Base-by-base conservation (phyloP, 2,113 vertebrate genomes). In the Carollia perspicillata region DNA sequence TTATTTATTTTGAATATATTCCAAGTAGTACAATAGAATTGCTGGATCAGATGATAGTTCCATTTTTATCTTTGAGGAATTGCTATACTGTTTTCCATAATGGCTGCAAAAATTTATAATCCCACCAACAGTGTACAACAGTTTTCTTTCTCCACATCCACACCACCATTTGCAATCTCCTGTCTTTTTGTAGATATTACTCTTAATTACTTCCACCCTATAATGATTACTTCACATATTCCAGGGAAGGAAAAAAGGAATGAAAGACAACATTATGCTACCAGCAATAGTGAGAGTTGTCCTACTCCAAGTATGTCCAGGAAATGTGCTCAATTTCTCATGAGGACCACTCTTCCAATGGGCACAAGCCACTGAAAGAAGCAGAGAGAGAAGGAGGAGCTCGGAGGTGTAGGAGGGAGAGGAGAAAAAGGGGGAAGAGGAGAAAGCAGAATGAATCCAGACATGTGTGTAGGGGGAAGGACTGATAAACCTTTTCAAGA, bases 391-490 rank as follows among this genome's bases (percentile, higher is more conserved):
- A 8, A 23, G 11, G 3, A 12, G 22, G 11, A 51, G n/a, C 11
- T 37, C 51, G n/a, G 44, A 40, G 23, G 12, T 40, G 40, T 35
- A 74, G 35, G 2, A 33, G 18, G 8, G 17, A 37, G 10, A 51
- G n/a, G 33, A 65, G 26, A 1, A 18, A 35, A 37, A 33, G 0
- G 8, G 35, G 10, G 11, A 80, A 8, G 0, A 9, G 14, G 1
- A 53, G 5, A 14, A 13, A 6, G 37, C 26, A 40, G 28, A 66
- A 1, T 9, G 49, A 44, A 51, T 11, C 26, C 26, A 74, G 51
- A 33, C 0, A 42, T 28, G 22, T 0, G 53, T 35, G 40, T 8
- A 1, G 5, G 2, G 68, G 11, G 14, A 6, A 30, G 17, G 16
- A 71, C 26, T 63, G 37, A 55, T 71, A 28, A 72, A 18, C 4